Conservation (phyloP, 1,140 invertebrate species). For the Oryzaephilus surinamensis region DNA sequence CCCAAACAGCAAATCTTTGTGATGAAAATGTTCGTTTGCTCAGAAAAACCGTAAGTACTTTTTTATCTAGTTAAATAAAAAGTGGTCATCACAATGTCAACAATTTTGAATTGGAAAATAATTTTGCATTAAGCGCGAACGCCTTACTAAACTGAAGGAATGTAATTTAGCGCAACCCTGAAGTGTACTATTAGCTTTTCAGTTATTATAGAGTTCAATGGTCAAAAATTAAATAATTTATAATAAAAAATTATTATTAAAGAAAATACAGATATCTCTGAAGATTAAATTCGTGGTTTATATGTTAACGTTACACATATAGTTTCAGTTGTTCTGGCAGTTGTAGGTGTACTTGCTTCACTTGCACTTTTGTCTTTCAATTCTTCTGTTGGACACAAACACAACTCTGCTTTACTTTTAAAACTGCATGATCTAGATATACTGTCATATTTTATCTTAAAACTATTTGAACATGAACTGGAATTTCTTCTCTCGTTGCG, state of each 20-base stretch:
- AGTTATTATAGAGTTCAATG: not conserved
- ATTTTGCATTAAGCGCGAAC: too few species aligned
- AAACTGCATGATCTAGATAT: conserved; percentile 35
- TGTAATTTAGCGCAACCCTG: too few species aligned
- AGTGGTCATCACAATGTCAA: too few species aligned
- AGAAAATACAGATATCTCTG: not conserved
- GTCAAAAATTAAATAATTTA: not conserved
- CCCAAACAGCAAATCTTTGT: too few species aligned
- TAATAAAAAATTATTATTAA: not conserved
- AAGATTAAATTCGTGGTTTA: conserved; percentile 51
- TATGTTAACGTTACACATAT: conserved; percentile 55
- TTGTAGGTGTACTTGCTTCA: conserved; percentile 36
- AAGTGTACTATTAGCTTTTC: too few species aligned
- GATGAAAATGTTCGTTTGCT: too few species aligned
- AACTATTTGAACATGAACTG: conserved; percentile 36
- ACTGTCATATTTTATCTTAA: conserved; percentile 40
- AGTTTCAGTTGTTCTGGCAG: conserved; percentile 49
- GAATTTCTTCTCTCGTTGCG: conserved; percentile 35
- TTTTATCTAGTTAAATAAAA: too few species aligned
- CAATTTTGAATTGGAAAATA: too few species aligned
- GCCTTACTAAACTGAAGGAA: too few species aligned
- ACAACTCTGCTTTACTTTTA: conserved; percentile 30
- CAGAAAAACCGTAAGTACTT: too few species aligned
- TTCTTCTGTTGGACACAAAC: conserved; percentile 23
- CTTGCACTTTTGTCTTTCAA: conserved; percentile 18